Conservation (phyloP, 2,113 vertebrate genomes). For the Percopsis transmontana region DNA sequence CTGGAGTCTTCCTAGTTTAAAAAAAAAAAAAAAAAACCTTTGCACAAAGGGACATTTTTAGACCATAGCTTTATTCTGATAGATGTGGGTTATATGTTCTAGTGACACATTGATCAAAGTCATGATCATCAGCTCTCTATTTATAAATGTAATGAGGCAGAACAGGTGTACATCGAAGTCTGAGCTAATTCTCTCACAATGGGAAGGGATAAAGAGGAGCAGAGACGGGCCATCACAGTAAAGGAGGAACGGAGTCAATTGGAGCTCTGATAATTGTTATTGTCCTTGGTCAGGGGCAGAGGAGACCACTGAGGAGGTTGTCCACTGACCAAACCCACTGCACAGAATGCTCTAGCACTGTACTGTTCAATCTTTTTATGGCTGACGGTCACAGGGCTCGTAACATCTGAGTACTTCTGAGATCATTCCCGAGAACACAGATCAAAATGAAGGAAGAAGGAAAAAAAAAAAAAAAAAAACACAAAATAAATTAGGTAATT, state of each 20-base stretch:
- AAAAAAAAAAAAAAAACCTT: too few species aligned
- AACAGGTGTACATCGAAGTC: constrained; percentile 1
- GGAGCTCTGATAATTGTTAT: background rate
- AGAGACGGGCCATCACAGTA: background rate
- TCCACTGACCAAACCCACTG: background rate
- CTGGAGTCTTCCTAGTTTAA: too few species aligned
- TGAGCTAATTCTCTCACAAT: background rate
- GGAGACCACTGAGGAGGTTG: background rate
- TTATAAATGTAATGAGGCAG: constrained; percentile 37
- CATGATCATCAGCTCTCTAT: constrained; percentile 33
- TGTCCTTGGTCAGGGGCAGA: background rate
- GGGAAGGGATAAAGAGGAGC: background rate
- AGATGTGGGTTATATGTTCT: constrained; percentile 37
- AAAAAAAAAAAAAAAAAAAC: background rate
- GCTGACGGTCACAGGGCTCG: background rate
- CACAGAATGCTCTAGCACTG: background rate
- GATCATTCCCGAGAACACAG: constrained; percentile 8
- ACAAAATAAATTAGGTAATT: too few species aligned
- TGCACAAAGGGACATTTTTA: background rate
- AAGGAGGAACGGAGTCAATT: background rate
- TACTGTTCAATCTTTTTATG: background rate
- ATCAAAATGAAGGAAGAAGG: constrained; percentile 1
- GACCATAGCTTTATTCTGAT: constrained; percentile 44
- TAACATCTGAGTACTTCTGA: background rate
- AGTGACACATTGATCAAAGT: constrained; percentile 19